A percentile compares a stretch with the other conserved stretches of the same genome.
These are phyloP conservation scores for Perizoma affinitatum DNA, from an alignment of 2,888 invertebrate genomes.

Conservation along the genomic window DNA sequence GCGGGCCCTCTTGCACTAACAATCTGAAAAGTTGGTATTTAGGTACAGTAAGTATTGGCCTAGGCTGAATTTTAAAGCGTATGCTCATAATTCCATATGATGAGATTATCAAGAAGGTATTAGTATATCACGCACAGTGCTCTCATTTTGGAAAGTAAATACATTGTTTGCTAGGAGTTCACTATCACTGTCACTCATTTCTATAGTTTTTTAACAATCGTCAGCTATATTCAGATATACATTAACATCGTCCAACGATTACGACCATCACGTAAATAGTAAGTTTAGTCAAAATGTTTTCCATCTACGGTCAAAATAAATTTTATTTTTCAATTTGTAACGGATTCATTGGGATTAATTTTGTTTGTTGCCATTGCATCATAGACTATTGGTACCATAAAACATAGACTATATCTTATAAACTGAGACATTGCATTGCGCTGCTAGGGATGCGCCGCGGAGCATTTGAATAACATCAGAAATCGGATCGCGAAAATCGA, in stretches of 20 bases:
- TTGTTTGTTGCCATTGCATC: neutral
- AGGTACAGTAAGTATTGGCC: no score
- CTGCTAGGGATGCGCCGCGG: no score
- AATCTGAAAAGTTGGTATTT: constrained; percentile 49
- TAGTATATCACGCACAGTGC: constrained; percentile 49
- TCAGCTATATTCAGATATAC: neutral
- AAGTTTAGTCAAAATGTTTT: no score
- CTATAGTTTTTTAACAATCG: constrained; percentile 14
- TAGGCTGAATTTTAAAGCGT: no score
- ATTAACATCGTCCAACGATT: neutral
- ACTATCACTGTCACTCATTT: constrained; percentile 55
- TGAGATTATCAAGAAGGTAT: no score
- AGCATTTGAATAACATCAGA: no score
- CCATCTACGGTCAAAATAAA: neutral
- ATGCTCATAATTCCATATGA: no score
- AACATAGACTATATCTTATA: no score
- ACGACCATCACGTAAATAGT: no score
- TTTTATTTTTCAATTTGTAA: constrained; percentile 4
- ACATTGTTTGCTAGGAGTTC: constrained; percentile 53
- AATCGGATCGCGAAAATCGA: no score
- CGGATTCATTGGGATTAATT: constrained; percentile 8
- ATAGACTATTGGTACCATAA: no score
- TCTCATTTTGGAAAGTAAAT: constrained; percentile 54
- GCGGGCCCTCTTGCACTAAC: constrained; percentile 59
- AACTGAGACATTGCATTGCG: no score